Base-by-base conservation (phyloP, 2,797 vertebrate species). In the Sebastes taczanowskii region DNA sequence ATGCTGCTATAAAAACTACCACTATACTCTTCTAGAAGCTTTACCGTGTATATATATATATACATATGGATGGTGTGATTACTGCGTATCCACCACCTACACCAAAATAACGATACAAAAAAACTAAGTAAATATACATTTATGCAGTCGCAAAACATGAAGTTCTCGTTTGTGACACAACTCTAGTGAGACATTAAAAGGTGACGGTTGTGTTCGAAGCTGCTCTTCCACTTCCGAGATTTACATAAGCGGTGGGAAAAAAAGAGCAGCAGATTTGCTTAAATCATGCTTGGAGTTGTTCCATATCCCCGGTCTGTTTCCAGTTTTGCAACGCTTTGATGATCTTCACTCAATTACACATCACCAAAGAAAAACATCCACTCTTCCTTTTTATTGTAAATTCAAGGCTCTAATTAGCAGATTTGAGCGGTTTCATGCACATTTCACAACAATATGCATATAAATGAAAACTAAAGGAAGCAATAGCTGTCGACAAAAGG, bases 291-390 rank as follows among this genome's bases (percentile, higher is more conserved):
- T 81, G 72, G 86, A 86, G 56, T 82, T 73, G 42, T 77, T 88
- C 78, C 87, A 86, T 56, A 75, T 76, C 69, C 86, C 25, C n/a
- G 1, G 74, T 71, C 65, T 81, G 74, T 78, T 90, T 89, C 71
- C 70, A 71, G 78, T 85, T 84, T 79, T 22, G 23, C 66, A 52
- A 25, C 13, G 62, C 87, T 91, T 90, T 90, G 81, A 88, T 89
- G 71, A 83, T 82, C 63, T 73, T 74, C 69, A 72, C 74, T 89
- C 72, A 86, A 62, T 86, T 71, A 78, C 71, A 81, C 83, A 65
- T 83, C 25, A 80, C 69, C 9, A 74, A 80, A 85, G 55, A 76
- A 81, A 85, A 81, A 81, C 77, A 86, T 84, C 79, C 61, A 67
- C 67, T 62, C 64, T 67, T 79, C 27, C 46, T 23, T 73, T 46